Percentiles rank a stretch among this genome's conserved stretches.
Conservation (phyloP, 2,888 invertebrate species). For the Luperina testacea region DNA sequence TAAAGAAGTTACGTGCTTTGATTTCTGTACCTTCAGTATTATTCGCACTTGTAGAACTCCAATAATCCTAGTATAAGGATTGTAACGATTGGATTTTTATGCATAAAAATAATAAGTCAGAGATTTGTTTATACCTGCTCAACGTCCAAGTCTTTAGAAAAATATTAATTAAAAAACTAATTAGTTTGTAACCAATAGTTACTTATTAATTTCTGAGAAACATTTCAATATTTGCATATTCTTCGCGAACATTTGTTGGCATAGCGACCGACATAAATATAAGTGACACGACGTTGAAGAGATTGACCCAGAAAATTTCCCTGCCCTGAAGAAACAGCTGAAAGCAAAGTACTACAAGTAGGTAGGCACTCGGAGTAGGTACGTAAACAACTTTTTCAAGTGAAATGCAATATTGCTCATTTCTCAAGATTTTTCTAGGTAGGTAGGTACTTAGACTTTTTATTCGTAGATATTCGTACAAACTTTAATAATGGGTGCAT, state of each 20-base stretch:
- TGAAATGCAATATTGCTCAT: slow-evolving; percentile 16
- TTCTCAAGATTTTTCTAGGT: slow-evolving; percentile 25
- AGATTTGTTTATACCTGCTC: background rate
- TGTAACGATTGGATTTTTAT: background rate
- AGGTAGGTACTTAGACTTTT: slow-evolving; percentile 8
- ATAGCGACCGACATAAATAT: slow-evolving; percentile 9
- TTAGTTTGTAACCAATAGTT: background rate
- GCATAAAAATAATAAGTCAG: background rate
- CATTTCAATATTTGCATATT: slow-evolving; percentile 5
- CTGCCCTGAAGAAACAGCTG: slow-evolving; percentile 29
- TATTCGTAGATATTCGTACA: background rate
- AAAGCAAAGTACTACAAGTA: slow-evolving; percentile 9
- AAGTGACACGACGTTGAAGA: slow-evolving; percentile 19
- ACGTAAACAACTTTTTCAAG: slow-evolving; percentile 16
- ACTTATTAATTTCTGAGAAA: background rate
- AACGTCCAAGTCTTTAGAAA: background rate
- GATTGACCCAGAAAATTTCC: slow-evolving; percentile 51
- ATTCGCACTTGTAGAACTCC: slow-evolving; percentile 22
- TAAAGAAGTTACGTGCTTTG: slow-evolving; percentile 48
- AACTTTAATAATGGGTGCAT: slow-evolving; percentile 1
- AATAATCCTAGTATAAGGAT: slow-evolving; percentile 6
- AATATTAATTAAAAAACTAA: background rate
- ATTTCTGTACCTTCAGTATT: slow-evolving; percentile 30
- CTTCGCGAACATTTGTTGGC: background rate
- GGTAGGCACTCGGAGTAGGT: slow-evolving; percentile 9